phyloP scores from a whole-genome alignment of 2,113 vertebrate genomes.

The Eudorcas thomsonii region DNA sequence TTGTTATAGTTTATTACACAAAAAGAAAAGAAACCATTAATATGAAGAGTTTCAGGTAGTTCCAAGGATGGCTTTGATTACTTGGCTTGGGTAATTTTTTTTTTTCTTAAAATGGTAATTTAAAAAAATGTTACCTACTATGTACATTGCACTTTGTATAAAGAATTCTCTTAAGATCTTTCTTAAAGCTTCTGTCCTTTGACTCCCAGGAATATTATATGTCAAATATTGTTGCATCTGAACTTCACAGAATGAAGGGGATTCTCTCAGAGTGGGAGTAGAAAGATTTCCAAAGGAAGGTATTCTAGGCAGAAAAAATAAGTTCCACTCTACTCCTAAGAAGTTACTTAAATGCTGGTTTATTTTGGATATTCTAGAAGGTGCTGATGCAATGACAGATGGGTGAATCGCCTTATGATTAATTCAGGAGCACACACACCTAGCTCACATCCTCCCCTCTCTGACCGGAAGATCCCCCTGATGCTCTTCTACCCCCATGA shows the following conservation, averaged over 20 bases:
- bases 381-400: not conserved
- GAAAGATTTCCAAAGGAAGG: not conserved
- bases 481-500: accelerated
- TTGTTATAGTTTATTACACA: not conserved
- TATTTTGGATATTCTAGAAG: not conserved
- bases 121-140: not conserved
- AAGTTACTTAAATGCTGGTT: not conserved
- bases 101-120: not conserved
- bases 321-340: not conserved
- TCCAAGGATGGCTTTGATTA: not conserved
- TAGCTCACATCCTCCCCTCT: not conserved
- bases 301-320: not conserved
- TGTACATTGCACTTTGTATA: not conserved
- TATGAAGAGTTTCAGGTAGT: not conserved
- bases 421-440: not conserved
- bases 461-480: not conserved
- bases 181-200: not conserved
- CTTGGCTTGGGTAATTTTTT: not conserved
- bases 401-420: not conserved
- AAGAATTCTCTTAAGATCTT: not conserved
- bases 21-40: not conserved
- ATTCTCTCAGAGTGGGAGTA: not conserved
- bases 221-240: not conserved
- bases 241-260: not conserved
- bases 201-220: not conserved